Percentiles rank a stretch among this genome's conserved stretches.
Conservation (phyloP, 2,797 vertebrate genomes). For the Myotis vivesi region DNA sequence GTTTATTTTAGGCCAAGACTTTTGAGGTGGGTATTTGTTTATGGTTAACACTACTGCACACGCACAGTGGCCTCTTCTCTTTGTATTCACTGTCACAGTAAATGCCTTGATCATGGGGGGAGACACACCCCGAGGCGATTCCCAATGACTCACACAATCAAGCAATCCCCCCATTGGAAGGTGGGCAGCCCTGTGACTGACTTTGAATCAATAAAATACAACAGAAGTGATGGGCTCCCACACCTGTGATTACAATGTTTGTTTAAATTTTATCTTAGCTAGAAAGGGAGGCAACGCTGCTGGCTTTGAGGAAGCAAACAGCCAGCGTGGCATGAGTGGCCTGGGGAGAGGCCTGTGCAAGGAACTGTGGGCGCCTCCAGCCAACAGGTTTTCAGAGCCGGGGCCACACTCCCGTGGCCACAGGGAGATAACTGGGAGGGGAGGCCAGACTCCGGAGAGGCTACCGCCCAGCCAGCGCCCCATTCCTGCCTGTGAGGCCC, state of each 20-base stretch:
- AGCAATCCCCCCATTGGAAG: accelerated
- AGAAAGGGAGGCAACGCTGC: neutral
- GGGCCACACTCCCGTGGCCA: accelerated
- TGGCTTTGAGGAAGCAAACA: neutral
- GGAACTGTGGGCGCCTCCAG: accelerated
- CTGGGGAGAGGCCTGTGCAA: accelerated
- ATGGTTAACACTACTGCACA: neutral
- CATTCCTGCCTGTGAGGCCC: accelerated
- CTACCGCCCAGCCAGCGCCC: accelerated
- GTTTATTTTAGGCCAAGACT: neutral
- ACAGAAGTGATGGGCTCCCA: neutral
- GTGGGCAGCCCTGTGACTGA: accelerated
- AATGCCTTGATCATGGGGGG: accelerated
- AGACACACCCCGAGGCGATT: neutral
- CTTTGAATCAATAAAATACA: neutral
- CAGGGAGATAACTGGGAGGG: neutral
- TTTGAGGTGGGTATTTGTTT: neutral
- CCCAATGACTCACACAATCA: accelerated
- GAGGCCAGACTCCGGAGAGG: neutral
- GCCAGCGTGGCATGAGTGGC: accelerated
- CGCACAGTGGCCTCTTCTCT: accelerated
- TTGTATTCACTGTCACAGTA: accelerated
- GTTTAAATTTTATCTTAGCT: neutral
- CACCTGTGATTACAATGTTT: accelerated
- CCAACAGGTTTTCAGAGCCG: accelerated